A percentile compares a stretch with the other conserved stretches of the same genome.
phyloP scores from a whole-genome alignment of 1,140 invertebrate species.

The Nasonia longicornis region DNA sequence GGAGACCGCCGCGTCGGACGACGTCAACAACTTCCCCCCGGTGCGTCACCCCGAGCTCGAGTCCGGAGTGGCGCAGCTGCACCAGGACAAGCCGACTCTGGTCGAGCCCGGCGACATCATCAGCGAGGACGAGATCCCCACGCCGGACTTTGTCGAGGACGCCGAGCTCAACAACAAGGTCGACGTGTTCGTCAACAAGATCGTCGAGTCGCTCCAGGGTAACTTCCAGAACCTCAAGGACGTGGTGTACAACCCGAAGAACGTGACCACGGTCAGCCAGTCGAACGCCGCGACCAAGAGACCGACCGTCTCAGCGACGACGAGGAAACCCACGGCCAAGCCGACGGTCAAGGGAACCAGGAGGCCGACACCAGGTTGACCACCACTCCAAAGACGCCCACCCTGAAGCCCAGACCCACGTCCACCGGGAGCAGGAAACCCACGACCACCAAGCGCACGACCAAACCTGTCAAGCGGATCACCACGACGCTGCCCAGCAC shows the following conservation, averaged over 20 bases:
- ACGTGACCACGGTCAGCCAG: conserved; percentile 51
- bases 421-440: conserved; percentile 61
- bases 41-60: conserved; percentile 85
- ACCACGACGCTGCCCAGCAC: conserved; percentile 33
- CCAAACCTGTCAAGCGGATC: conserved; percentile 57
- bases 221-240: conserved; percentile 85
- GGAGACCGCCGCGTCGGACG: conserved; percentile 73
- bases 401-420: conserved; percentile 59
- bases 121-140: conserved; percentile 76
- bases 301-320: conserved; percentile 53
- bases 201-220: conserved; percentile 83
- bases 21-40: conserved; percentile 84
- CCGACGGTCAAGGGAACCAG: conserved; percentile 53
- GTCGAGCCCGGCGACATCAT: conserved; percentile 66
- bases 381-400: conserved; percentile 55
- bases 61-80: conserved; percentile 69
- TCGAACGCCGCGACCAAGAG: conserved; percentile 54
- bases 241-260: conserved; percentile 76
- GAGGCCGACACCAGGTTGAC: conserved; percentile 59
- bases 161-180: conserved; percentile 82
- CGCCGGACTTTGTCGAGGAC: conserved; percentile 80
- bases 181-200: conserved; percentile 84
- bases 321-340: conserved; percentile 57
- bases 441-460: conserved; percentile 53
- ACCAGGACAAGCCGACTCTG: conserved; percentile 65